Conservation (phyloP, 2,113 vertebrate genomes). For the Brachyistius frenatus region DNA sequence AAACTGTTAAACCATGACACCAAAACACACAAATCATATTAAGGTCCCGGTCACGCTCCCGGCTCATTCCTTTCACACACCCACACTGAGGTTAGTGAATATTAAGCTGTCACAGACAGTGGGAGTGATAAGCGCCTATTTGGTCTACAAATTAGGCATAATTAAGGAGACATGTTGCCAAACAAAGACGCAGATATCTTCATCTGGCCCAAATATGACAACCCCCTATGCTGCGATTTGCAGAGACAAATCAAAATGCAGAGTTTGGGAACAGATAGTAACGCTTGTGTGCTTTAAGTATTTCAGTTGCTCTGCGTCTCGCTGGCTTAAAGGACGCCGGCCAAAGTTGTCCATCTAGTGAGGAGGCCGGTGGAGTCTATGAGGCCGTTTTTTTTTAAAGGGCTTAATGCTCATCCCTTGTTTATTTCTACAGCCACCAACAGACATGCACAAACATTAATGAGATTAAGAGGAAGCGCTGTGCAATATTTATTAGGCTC, state of each 20-base stretch:
- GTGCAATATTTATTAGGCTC: slow-evolving; percentile 86
- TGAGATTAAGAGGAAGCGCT: slow-evolving; percentile 84
- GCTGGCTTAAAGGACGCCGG: slow-evolving; percentile 62
- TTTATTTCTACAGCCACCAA: slow-evolving; percentile 81
- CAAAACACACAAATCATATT: slow-evolving; percentile 87
- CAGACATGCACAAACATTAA: slow-evolving; percentile 88
- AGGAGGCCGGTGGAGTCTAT: slow-evolving; percentile 47
- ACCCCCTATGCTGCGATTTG: slow-evolving; percentile 65
- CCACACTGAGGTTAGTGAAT: slow-evolving; percentile 81
- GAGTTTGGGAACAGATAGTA: slow-evolving; percentile 72
- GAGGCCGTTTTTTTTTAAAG: slow-evolving; percentile 62
- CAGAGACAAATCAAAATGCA: slow-evolving; percentile 64
- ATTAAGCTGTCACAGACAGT: slow-evolving; percentile 87
- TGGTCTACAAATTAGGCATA: slow-evolving; percentile 88
- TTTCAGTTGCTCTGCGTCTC: slow-evolving; percentile 50
- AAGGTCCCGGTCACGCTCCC: slow-evolving; percentile 81
- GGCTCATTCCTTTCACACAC: slow-evolving; percentile 59
- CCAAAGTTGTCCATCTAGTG: slow-evolving; percentile 59
- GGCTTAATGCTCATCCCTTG: slow-evolving; percentile 84
- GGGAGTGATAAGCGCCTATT: slow-evolving; percentile 85
- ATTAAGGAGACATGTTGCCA: slow-evolving; percentile 84
- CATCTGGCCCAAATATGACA: slow-evolving; percentile 79
- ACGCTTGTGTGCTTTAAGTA: slow-evolving; percentile 64
- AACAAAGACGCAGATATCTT: slow-evolving; percentile 80
- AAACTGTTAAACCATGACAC: slow-evolving; percentile 84